These are phyloP conservation scores for Phenacoccus solenopsis DNA, from an alignment of 1,140 invertebrate species.

Conservation along the genomic window DNA sequence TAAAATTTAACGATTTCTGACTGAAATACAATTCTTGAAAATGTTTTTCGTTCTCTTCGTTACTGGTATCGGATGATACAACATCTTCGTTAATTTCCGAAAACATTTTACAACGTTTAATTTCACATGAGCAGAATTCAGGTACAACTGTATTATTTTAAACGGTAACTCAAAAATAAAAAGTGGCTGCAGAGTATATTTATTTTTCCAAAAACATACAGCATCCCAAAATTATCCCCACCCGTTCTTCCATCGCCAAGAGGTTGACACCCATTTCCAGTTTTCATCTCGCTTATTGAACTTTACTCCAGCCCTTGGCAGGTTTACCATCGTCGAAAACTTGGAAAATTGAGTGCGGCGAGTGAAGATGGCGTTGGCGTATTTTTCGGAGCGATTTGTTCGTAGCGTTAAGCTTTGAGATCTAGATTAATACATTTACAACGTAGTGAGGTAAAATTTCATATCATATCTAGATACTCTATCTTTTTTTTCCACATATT, in stretches of 20 bases:
- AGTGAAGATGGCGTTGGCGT: too few species aligned
- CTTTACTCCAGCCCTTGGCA: neutral
- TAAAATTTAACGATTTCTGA: conserved; percentile 8
- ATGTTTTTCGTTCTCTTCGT: neutral
- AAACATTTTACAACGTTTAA: neutral
- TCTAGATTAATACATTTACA: too few species aligned
- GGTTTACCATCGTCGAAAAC: neutral
- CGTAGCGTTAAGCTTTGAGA: too few species aligned
- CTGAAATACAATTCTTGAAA: neutral
- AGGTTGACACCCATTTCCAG: neutral
- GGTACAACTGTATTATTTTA: too few species aligned
- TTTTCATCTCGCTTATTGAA: neutral
- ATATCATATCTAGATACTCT: too few species aligned
- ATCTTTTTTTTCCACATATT: too few species aligned
- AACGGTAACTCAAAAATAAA: too few species aligned
- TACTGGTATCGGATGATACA: neutral
- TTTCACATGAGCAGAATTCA: too few species aligned
- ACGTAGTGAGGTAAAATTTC: too few species aligned
- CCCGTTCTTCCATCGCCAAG: neutral
- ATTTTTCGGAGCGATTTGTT: too few species aligned
- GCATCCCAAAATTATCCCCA: neutral
- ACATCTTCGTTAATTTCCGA: neutral
- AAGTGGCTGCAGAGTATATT: too few species aligned
- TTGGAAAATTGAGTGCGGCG: too few species aligned
- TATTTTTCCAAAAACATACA: neutral